Evolutionary conservation across 2,113 vertebrate species (phyloP).

Genomic region (Mustela lutreola): DNA sequence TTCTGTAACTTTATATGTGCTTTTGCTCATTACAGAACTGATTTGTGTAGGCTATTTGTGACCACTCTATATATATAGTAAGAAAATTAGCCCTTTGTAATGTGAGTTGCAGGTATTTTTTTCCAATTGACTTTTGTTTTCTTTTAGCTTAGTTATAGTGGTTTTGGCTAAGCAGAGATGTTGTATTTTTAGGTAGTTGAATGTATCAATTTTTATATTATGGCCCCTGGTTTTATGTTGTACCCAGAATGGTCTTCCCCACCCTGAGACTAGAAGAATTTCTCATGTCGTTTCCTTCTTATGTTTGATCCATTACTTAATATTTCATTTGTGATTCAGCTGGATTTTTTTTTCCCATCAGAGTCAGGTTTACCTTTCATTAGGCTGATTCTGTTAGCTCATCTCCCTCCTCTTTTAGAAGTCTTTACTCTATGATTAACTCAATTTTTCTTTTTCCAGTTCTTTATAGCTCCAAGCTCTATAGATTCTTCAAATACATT

Average conservation of each 20-base stretch:
- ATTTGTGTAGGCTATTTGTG: neutral
- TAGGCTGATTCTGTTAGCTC: neutral
- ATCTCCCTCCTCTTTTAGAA: neutral
- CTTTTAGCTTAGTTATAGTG: constrained; percentile 31
- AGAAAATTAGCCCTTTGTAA: neutral
- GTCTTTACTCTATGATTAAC: constrained; percentile 5
- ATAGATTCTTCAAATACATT: constrained; percentile 93
- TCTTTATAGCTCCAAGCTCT: constrained; percentile 92
- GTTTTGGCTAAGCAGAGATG: neutral
- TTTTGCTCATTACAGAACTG: constrained; percentile 5
- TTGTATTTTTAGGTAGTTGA: neutral
- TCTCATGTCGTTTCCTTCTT: neutral
- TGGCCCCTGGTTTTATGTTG: constrained; percentile 2
- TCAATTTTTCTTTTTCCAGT: constrained; percentile 81
- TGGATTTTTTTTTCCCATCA: neutral
- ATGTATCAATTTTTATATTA: neutral
- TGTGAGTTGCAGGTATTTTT: neutral
- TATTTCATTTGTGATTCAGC: neutral
- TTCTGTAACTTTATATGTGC: neutral
- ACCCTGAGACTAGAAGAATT: neutral
- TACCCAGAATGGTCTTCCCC: neutral
- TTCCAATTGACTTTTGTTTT: neutral
- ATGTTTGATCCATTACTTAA: neutral
- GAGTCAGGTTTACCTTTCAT: neutral
- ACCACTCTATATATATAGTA: neutral